These are phyloP conservation scores for Notarius quadriscutis DNA, from an alignment of 2,113 vertebrate genomes.

Conservation along the genomic window DNA sequence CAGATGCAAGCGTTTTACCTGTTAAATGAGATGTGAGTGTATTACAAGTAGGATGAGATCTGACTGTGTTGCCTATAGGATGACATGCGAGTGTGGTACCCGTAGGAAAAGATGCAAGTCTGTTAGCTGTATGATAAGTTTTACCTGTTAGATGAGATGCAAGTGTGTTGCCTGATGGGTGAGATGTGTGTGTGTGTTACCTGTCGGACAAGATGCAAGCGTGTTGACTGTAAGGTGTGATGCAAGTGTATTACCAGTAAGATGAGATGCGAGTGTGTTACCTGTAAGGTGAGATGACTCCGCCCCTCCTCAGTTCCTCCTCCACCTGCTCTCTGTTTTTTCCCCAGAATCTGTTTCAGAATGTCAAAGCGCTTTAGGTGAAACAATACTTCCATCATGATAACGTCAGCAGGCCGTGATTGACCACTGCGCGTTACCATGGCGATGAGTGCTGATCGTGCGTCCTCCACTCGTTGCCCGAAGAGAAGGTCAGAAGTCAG, in stretches of 20 bases:
- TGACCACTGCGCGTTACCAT: not conserved
- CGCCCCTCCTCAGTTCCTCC: conserved; percentile 5
- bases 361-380: conserved; percentile 49
- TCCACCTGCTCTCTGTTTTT: conserved; percentile 43
- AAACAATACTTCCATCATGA: conserved; percentile 48
- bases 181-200: not conserved
- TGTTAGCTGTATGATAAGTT: no score
- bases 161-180: conserved; percentile 20
- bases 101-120: no score
- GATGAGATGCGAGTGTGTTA: not conserved
- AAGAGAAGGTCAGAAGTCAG: conserved; percentile 40
- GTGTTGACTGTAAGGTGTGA: no score
- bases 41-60: no score
- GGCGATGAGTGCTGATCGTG: conserved; percentile 30
- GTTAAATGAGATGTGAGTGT: no score
- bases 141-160: no score
- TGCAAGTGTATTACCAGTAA: conserved; percentile 13
- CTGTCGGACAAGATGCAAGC: not conserved
- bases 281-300: conserved; percentile 39
- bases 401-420: not conserved
- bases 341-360: conserved; percentile 30
- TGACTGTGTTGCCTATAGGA: no score
- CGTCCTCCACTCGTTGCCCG: conserved; percentile 22
- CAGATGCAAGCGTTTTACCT: no score
- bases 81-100: no score